Base-by-base conservation (phyloP, 30 jellyfish, hydroid and myxozoan species). In the Aurelia sp. region DNA sequence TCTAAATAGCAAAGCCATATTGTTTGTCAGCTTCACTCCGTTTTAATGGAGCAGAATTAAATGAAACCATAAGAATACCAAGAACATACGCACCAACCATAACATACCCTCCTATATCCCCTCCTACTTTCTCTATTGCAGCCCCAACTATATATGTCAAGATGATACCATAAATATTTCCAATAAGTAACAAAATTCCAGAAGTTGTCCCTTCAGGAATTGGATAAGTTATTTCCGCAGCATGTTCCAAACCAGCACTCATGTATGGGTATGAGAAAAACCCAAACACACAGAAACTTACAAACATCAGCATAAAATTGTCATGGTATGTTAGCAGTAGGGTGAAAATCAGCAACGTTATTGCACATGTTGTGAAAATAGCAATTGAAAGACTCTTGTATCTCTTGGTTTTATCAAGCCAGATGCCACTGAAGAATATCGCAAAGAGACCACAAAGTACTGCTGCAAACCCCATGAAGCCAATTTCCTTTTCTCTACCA, bases 201-300 rank as follows among this genome's bases (percentile, higher is more conserved):
- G 96, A 84, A 3, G 99, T 80, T 19, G 95, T 82, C 58, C 97
- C 99, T 73, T 94, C 99, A 31, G 99, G 96, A 4, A 94, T 73
- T 1, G 99, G 99, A 67, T 82, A 94, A 19, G 99, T 94, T 2
- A 89, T 84, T 80, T 94, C 99, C 6, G 99, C 99, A 62, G 97
- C 96, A 65, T 94, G 97, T 64, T 94, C 99, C 19, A 94, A 71
- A 18, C 99, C 99, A 21, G 85, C 95, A 48, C 97, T 84, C 87
- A 83, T 77, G 82, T 94, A 94, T 3, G 99, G 99, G 58, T 89
- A 94, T 40, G 97, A 83, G 66, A 89, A 94, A 41, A 88, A 78
- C 63, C 99, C 99, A 66, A 94, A 89, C 15, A 86, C 73, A 55
- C 96, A 89, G 63, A 94, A 89, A 59, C 96, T 72, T 11, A 80